A percentile compares a stretch with the other conserved stretches of the same genome.
Conservation (phyloP, 2,888 invertebrate genomes). For the Lacanobia oleracea region DNA sequence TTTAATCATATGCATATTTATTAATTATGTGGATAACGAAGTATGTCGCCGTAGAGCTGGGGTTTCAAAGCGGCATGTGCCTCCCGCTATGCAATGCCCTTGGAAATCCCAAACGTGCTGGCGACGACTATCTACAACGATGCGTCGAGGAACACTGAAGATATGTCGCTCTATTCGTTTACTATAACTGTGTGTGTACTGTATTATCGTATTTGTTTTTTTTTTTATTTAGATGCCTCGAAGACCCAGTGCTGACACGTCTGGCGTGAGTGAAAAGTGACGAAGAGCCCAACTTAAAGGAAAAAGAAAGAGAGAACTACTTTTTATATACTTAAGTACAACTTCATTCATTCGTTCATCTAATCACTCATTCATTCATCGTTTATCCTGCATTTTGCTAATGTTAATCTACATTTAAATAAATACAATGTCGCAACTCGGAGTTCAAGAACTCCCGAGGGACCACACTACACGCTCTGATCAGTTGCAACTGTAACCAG, state of each 20-base stretch:
- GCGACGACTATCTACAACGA: slow-evolving; percentile 73
- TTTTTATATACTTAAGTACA: no score
- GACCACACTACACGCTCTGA: neutral
- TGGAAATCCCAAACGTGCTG: slow-evolving; percentile 95
- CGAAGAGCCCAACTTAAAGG: neutral
- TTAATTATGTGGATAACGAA: neutral
- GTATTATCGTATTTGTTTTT: neutral
- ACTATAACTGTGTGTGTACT: no score
- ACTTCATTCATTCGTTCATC: no score
- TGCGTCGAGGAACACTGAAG: slow-evolving; percentile 30
- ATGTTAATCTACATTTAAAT: no score
- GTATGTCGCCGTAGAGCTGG: slow-evolving; percentile 93
- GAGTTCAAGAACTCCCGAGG: no score
- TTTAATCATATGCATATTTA: no score
- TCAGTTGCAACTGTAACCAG: neutral
- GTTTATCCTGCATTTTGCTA: no score
- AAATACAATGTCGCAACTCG: neutral
- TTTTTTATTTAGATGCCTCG: neutral
- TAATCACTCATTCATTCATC: no score
- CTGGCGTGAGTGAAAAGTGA: neutral
- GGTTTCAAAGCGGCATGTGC: slow-evolving; percentile 96
- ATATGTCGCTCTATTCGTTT: neutral
- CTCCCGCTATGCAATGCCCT: slow-evolving; percentile 94
- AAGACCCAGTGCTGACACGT: neutral
- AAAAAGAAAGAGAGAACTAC: no score